Percentiles rank a stretch among this genome's conserved stretches.
Conservation (phyloP, 2,113 vertebrate species). For the Calidris pugnax region DNA sequence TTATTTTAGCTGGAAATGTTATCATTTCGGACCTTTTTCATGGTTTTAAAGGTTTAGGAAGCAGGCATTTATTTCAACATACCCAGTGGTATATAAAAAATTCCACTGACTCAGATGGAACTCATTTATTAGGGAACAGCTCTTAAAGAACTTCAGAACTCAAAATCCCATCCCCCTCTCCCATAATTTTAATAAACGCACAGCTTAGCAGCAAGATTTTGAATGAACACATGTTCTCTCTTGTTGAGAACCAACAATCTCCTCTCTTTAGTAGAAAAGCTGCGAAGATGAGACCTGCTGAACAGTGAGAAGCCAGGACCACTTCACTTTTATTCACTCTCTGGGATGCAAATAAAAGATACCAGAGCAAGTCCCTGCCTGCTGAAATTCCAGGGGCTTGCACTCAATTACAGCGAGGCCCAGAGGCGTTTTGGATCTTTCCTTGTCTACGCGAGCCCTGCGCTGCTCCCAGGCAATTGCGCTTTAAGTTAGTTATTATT, state of each 20-base stretch:
- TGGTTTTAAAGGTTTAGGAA: background rate
- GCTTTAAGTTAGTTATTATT: background rate
- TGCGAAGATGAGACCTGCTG: background rate
- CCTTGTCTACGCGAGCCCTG: background rate
- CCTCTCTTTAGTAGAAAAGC: background rate
- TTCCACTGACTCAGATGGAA: background rate
- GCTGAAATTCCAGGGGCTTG: conserved; percentile 26
- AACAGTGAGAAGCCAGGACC: background rate
- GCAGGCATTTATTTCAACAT: background rate
- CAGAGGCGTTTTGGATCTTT: background rate
- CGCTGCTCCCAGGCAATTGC: background rate
- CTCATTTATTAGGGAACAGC: background rate
- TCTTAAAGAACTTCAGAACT: background rate
- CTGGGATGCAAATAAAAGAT: background rate
- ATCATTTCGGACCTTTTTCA: background rate
- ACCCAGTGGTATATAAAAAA: background rate
- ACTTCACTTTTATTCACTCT: background rate
- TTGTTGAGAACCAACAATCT: background rate
- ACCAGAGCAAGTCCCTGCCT: conserved; percentile 8
- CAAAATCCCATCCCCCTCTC: background rate
- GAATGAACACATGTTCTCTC: background rate
- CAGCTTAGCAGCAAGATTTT: background rate
- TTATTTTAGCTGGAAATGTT: background rate
- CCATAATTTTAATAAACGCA: background rate
- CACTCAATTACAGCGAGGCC: background rate